Base-by-base conservation (phyloP, 2,113 vertebrate genomes). In the Astur gentilis region DNA sequence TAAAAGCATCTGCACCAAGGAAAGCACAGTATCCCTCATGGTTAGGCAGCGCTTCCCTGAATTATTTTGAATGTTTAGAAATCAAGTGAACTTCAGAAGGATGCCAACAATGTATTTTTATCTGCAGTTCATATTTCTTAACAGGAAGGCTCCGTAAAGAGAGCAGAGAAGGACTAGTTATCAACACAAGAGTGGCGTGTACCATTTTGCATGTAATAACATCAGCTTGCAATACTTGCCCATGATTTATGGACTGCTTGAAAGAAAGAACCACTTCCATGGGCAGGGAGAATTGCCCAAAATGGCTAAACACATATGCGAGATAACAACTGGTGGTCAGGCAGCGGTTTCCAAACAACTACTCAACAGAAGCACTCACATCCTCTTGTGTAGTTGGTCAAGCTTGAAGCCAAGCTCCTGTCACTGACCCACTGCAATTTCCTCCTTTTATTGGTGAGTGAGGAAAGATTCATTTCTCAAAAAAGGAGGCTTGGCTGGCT, bases 51-150 rank as follows among this genome's bases (percentile, higher is more conserved):
- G 42, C 38, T 71, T 80, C 36, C 42, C 36, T 57, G 52, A 57
- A 65, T 71, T 65, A 61, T 90, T 70, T 34, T 52, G 58, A 80
- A 87, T 34, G 34, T 36, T 87, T 71, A 36, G 40, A 84, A 87
- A 62, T 61, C 42, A 55, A 52, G 34, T 0, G 4, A 91, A 73
- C 26, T 47, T 96, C 90, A 94, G 87, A 93, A 91, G 97, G 85
- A 90, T 76, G 92, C 36, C 93, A 70, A 38, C 11, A 78, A 45
- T 44, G 13, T 97, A 95, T 98, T 98, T 98, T 98, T 97, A 96
- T 79, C 95, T 94, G 87, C 91, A 95, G 91, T 89, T 90, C 22
- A 12, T 75, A 83, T 95, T 84, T 65, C 75, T 86, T 82, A 54
- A 89, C 90, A 64, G 72, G 95, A 98, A 97, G 91, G 61, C n/a